These are phyloP conservation scores for Branchinecta lynchi DNA, from an alignment of 1,140 invertebrate species.

Conservation along the genomic window DNA sequence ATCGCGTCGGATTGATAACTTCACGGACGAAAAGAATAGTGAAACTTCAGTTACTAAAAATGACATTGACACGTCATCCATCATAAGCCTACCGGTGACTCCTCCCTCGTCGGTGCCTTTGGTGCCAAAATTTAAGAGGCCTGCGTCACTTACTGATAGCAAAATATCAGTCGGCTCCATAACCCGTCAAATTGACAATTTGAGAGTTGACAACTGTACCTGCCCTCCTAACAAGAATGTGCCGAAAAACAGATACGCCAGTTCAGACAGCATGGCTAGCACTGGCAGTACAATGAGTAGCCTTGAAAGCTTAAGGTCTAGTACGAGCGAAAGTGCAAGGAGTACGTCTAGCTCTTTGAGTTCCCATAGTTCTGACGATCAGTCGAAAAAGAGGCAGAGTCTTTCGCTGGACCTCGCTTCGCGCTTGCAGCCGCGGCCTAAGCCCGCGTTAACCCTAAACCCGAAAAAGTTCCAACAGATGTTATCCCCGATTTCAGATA, in stretches of 20 bases:
- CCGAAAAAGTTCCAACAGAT: conserved; percentile 1
- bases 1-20: background rate
- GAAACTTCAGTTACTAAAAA: conserved; percentile 11
- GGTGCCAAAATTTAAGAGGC: background rate
- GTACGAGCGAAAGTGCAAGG: background rate
- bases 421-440: background rate
- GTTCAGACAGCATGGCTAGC: conserved; percentile 2
- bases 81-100: background rate
- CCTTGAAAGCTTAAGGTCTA: background rate
- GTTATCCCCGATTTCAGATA: background rate
- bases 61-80: background rate
- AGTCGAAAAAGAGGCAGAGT: background rate
- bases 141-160: background rate
- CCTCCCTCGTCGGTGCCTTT: background rate
- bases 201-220: background rate
- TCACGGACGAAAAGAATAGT: background rate
- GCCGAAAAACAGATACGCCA: background rate
- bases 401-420: background rate
- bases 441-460: background rate
- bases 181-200: background rate
- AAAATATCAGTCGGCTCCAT: background rate
- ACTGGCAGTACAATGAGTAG: background rate
- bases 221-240: background rate
- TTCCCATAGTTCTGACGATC: background rate
- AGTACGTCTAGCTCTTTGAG: background rate